Evolutionary conservation across 1,140 invertebrate species (phyloP), one percentile per base, ranked within the genome.

Genomic region (Carposina sasakii): DNA sequence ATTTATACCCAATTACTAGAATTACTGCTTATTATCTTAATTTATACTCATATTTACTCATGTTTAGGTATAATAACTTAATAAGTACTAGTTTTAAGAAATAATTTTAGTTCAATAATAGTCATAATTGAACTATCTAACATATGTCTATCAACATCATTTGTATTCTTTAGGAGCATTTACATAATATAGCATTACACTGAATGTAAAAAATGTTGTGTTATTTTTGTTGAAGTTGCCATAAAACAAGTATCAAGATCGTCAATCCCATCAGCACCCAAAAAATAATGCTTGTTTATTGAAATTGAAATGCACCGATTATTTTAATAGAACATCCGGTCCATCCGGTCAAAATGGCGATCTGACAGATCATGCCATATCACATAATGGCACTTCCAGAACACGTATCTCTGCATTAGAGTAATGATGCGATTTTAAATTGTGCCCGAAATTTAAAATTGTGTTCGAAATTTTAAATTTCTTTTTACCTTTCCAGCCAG

Each of bases 251-350:
- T 54, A 66, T 67, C 68, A 75, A 72, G 22, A 50, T 34, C 1
- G 17, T 31, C 13, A 53, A 45, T 30, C 47, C 60, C 52, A 51
- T 60, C 44, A 47, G 49, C 55, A 64, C 66, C 65, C n/a, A n/a
- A n/a, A 62, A 60, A 53, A 69, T 71, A 70, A 72, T 71, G 66
- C 60, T 54, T 65, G 73, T 72, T 76, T 79, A 79, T 76, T 79
- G 76, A 77, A 79, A 79, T 76, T 79, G 76, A 77, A 79, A 76
- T 72, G 60, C 70, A 55, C 44, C 68, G 60, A 77, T 79, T 79
- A 79, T 71, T 79, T 74, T 79, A 77, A 79, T 79, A 71, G 67
- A 60, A 76, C 67, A 77, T 79, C 76, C 76, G 74, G 76, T 66
- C 49, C 54, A 57, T 63, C 48, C 50, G 31, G 31, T 15, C 15